Base-by-base conservation (phyloP, 1,140 invertebrate species). In the Pentalonia nigronervosa region DNA sequence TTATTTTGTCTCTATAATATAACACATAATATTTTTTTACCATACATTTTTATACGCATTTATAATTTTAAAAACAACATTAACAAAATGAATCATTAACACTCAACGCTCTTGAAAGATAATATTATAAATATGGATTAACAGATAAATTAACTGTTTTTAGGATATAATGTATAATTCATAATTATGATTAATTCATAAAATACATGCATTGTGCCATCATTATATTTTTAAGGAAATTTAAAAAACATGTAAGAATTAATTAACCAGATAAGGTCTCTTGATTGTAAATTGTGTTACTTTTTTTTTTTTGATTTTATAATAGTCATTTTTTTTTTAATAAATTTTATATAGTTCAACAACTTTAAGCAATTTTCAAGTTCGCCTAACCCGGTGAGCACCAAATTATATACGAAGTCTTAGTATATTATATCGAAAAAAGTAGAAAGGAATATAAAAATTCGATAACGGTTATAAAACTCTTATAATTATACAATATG, bases 161-260 rank as follows among this genome's bases (percentile, higher is more conserved):
- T 47, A 47, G 41, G 30, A 47, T 47, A 30, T 47, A 14, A 14
- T 25, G 25, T 25, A 84, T 21, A n/a, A 47, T 9, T 48, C 20
- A 17, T 41, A 53, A 89, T 56, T 41, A 89, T 89, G 50, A 56
- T 89, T 89, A 56, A 89, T 89, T 56, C 34, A 56, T 56, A 41
- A 21, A 23, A 36, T 23, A 56, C 34, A 9, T 9, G 34, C 23
- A 23, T 21, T n/a, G 34, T 9, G 23, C 21, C 41, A 89, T 41
- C 21, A 36, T 41, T 41, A 56, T 89, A 41, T 89, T 89, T 89
- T 41, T 56, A 89, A 56, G 50, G 50, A 56, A n/a, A 53, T 89
- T 89, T 50, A 89, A 50, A 89, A 50, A 34, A 25, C 34, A 48
- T 45, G 9, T 41, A 34, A 25, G 8, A 50, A 30, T n/a, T 48